Conservation (phyloP, 2,113 vertebrate genomes). For the Hystrix cristata region DNA sequence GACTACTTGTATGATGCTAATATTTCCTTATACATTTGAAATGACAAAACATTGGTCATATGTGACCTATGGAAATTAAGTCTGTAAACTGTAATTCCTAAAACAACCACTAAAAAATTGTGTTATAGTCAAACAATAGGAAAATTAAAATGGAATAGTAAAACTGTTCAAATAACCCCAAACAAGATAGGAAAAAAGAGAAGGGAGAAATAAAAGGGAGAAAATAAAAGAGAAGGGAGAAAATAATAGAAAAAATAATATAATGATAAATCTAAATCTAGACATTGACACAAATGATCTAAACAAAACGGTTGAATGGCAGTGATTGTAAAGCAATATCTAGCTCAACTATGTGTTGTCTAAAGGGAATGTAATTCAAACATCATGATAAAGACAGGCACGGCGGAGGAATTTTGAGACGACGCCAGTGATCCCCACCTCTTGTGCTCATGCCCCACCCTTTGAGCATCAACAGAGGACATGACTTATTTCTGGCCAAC, state of each 20-base stretch:
- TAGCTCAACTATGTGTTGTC: not conserved
- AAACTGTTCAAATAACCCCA: not conserved
- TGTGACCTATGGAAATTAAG: not conserved
- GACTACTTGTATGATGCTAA: too few relatives aligned
- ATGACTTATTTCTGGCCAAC: not conserved
- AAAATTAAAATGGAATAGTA: not conserved
- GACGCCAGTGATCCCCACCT: not conserved
- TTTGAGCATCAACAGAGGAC: not conserved
- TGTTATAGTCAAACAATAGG: not conserved
- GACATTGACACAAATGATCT: not conserved
- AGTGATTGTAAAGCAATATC: not conserved
- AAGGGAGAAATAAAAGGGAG: not conserved
- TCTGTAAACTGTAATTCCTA: not conserved
- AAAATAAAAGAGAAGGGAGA: not conserved
- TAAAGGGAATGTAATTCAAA: not conserved
- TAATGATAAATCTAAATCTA: not conserved
- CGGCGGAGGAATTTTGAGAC: not conserved
- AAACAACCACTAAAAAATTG: not conserved
- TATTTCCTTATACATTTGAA: not conserved
- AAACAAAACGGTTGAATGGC: not conserved
- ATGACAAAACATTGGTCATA: not conserved
- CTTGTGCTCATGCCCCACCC: not conserved
- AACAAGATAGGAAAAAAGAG: not conserved
- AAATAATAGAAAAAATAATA: not conserved
- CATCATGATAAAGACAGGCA: not conserved